Conservation (phyloP, 2,113 vertebrate species). For the Stictonetta naevosa region DNA sequence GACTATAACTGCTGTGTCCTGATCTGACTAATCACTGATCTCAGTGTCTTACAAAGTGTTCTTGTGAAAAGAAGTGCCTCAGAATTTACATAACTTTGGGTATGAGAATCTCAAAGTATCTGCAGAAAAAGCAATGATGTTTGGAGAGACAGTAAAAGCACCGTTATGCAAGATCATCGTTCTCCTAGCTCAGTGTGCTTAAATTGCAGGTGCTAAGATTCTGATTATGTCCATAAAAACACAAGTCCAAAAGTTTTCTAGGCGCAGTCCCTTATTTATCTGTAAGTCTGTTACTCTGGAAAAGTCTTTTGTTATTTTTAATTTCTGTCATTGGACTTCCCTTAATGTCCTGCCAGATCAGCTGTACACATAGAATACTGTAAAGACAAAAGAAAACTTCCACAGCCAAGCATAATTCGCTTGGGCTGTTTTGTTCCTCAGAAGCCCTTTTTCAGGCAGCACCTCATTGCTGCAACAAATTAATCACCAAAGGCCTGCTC, state of each 20-base stretch:
- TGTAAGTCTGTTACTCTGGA: background rate
- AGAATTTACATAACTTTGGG: background rate
- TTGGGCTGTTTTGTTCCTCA: slow-evolving; percentile 13
- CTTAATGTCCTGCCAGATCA: background rate
- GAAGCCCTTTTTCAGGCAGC: slow-evolving; percentile 55
- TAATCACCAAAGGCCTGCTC: slow-evolving; percentile 38
- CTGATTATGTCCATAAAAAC: background rate
- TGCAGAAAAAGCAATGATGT: background rate
- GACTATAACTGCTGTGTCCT: background rate
- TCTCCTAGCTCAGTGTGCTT: background rate
- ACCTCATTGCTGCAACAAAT: slow-evolving; percentile 59
- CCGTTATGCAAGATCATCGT: background rate
- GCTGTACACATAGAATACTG: background rate
- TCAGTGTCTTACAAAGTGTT: background rate
- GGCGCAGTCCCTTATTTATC: background rate
- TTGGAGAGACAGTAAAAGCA: background rate
- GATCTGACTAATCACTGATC: background rate
- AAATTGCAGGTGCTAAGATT: background rate
- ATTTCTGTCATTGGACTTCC: background rate
- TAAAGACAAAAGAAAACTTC: slow-evolving; percentile 26
- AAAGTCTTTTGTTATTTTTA: background rate
- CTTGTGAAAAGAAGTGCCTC: background rate
- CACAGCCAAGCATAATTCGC: background rate
- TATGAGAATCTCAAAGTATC: background rate
- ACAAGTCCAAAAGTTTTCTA: background rate